These are phyloP conservation scores for Diplazon laetatorius DNA, from an alignment of 2,888 invertebrate species.

Conservation along the genomic window DNA sequence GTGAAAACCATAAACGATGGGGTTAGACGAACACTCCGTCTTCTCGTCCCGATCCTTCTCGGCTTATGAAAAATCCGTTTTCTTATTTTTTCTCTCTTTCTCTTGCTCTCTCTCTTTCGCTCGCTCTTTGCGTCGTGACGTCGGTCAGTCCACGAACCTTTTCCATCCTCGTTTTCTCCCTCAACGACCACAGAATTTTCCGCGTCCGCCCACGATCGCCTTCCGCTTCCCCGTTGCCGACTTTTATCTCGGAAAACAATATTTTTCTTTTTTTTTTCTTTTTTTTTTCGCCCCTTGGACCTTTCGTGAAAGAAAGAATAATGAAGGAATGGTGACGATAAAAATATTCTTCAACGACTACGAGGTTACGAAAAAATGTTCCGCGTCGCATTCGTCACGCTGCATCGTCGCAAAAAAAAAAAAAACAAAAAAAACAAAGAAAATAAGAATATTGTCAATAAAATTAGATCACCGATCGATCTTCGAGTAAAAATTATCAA, in stretches of 20 bases:
- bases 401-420: not conserved
- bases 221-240: too few species aligned
- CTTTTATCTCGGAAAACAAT: too few species aligned
- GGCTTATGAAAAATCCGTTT: conserved; percentile 60
- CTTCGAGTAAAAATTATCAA: not conserved
- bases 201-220: too few species aligned
- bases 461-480: not conserved
- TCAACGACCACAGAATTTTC: conserved; percentile 42
- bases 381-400: too few species aligned
- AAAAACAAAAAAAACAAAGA: too few species aligned
- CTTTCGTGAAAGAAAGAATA: not conserved
- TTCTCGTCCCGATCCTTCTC: conserved; percentile 40
- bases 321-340: too few species aligned
- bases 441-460: not conserved
- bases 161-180: too few species aligned
- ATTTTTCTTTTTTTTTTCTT: conserved; percentile 17
- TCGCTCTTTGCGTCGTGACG: not conserved
- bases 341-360: too few species aligned
- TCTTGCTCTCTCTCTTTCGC: conserved; percentile 1
- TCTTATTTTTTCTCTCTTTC: conserved; percentile 28
- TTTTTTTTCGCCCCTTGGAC: not conserved
- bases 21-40: conserved; percentile 59
- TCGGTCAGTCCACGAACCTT: conserved; percentile 49
- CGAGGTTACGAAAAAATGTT: too few species aligned
- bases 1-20: conserved; percentile 69